A percentile compares a stretch with the other conserved stretches of the same genome.
These are phyloP conservation scores for Cecropterus lyciades DNA, from an alignment of 1,140 invertebrate genomes.

Conservation along the genomic window DNA sequence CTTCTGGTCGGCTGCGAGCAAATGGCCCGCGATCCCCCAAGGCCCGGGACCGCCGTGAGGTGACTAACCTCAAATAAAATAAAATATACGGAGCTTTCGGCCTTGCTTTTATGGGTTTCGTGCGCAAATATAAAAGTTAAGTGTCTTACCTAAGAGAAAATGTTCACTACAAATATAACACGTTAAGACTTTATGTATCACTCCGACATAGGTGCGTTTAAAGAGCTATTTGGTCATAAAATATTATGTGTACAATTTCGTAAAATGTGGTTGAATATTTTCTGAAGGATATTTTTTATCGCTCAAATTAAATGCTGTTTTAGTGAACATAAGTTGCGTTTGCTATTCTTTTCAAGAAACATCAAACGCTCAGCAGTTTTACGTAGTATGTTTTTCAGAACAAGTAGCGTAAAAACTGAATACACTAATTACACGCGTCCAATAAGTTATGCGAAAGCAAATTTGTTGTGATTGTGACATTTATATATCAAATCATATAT, in stretches of 20 bases:
- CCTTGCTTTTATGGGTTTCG: conserved; percentile 33
- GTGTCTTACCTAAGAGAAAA: conserved; percentile 12
- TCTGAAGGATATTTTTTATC: background rate
- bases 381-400: no score
- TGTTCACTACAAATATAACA: conserved; percentile 2
- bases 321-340: no score
- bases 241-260: conserved; percentile 17
- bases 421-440: no score
- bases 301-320: no score
- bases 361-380: no score
- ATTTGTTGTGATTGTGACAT: no score
- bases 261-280: background rate
- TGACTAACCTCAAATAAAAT: conserved; percentile 40
- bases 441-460: no score
- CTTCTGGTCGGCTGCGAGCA: conserved; percentile 7
- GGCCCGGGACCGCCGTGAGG: conserved; percentile 31
- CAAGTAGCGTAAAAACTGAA: no score
- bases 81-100: conserved; percentile 28
- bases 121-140: conserved; percentile 36
- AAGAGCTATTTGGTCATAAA: conserved; percentile 10
- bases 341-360: no score
- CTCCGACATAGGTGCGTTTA: background rate
- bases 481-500: no score
- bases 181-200: background rate
- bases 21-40: conserved; percentile 24